Evolutionary conservation across 2,113 vertebrate genomes (phyloP).

Genomic region (Gasterosteus aculeatus): DNA sequence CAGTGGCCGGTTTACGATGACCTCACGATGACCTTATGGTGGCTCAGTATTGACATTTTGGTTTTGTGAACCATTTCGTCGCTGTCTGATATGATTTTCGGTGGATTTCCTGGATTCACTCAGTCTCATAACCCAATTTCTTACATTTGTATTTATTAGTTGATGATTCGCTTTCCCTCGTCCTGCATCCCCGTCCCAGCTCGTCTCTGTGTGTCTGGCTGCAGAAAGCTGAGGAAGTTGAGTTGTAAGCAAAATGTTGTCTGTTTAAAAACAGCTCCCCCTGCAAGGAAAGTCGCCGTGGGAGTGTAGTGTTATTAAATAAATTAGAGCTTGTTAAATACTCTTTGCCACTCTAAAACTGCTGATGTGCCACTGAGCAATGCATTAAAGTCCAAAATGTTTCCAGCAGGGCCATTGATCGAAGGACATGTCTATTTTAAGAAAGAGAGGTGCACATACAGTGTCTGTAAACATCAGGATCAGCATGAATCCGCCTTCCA

Average conservation of each 20-base stretch:
- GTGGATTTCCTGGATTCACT: background rate
- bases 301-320: background rate
- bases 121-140: background rate
- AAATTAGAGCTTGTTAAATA: background rate
- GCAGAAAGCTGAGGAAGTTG: constrained; percentile 13
- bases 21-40: background rate
- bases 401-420: constrained; percentile 24
- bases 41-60: constrained; percentile 6
- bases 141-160: background rate
- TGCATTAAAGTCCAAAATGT: background rate
- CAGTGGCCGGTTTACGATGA: background rate
- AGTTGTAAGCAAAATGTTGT: constrained; percentile 1
- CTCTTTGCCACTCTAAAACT: background rate
- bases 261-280: constrained; percentile 15
- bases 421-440: constrained; percentile 9
- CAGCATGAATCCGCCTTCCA: constrained; percentile 34
- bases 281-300: background rate
- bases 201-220: background rate
- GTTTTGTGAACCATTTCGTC: too few relatives aligned
- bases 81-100: background rate
- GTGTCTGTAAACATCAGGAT: constrained; percentile 35
- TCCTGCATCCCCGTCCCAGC: background rate
- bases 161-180: background rate
- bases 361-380: constrained; percentile 12
- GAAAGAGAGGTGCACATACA: constrained; percentile 2